Percentiles rank a stretch among this genome's conserved stretches.
Conservation (phyloP, 2,113 vertebrate species). For the Morone chrysops region DNA sequence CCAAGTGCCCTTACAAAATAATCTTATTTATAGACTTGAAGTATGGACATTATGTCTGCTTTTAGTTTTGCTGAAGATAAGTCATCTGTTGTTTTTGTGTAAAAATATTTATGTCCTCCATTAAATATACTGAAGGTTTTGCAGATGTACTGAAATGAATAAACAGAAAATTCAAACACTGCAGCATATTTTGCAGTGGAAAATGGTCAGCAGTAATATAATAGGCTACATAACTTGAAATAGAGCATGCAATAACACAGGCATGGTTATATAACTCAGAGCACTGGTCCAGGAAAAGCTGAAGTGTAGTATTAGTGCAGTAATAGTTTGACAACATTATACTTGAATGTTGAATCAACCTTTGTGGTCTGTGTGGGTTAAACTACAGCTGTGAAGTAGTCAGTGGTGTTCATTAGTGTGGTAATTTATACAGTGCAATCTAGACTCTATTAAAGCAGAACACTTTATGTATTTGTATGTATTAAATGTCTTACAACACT, state of each 20-base stretch:
- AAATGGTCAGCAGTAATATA: constrained; percentile 4
- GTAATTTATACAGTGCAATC: constrained; percentile 46
- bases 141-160: background rate
- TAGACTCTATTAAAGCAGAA: constrained; percentile 42
- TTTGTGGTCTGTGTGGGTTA: constrained; percentile 24
- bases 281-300: constrained; percentile 33
- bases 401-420: constrained; percentile 33
- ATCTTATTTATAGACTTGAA: background rate
- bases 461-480: constrained; percentile 44
- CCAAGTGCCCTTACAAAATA: background rate
- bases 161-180: background rate
- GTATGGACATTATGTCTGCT: background rate
- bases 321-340: constrained; percentile 35
- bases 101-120: background rate
- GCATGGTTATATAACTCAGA: constrained; percentile 32
- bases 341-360: constrained; percentile 10
- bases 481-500: constrained; percentile 46
- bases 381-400: constrained; percentile 19
- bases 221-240: background rate
- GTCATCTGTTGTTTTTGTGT: background rate
- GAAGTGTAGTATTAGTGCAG: constrained; percentile 17
- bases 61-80: background rate
- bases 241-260: constrained; percentile 15
- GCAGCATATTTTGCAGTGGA: background rate
- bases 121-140: constrained; percentile 6